A percentile compares a stretch with the other conserved stretches of the same genome.
Conservation (phyloP, 2,113 vertebrate species). For the Caracal caracal region DNA sequence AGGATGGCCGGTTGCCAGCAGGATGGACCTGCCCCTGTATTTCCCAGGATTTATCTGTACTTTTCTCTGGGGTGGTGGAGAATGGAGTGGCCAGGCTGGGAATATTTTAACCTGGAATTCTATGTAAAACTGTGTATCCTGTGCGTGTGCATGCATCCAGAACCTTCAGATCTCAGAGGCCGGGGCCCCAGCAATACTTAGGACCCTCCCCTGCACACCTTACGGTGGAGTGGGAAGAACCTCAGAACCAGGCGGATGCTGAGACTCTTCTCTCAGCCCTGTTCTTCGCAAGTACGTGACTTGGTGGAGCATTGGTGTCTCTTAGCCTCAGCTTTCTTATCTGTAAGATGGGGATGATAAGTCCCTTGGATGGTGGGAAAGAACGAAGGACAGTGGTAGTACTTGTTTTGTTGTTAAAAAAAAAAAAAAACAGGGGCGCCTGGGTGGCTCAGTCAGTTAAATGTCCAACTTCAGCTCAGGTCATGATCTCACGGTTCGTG, state of each 20-base stretch:
- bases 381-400: background rate
- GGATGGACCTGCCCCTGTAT: background rate
- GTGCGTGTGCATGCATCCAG: fast-evolving
- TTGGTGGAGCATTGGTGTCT: background rate
- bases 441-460: no score
- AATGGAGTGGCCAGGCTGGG: background rate
- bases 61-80: background rate
- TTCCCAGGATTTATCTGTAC: background rate
- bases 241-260: background rate
- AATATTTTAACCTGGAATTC: background rate
- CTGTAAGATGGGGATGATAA: background rate
- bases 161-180: background rate
- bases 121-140: background rate
- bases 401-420: background rate
- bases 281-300: background rate
- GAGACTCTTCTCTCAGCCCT: background rate
- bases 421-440: no score
- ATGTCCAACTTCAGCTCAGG: no score
- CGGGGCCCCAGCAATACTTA: background rate
- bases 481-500: no score
- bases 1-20: background rate
- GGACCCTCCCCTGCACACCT: no score
- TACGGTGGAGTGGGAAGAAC: no score
- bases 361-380: background rate
- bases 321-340: background rate